phyloP scores from a whole-genome alignment of 1,140 invertebrate genomes.

The Brachionus rubens region DNA sequence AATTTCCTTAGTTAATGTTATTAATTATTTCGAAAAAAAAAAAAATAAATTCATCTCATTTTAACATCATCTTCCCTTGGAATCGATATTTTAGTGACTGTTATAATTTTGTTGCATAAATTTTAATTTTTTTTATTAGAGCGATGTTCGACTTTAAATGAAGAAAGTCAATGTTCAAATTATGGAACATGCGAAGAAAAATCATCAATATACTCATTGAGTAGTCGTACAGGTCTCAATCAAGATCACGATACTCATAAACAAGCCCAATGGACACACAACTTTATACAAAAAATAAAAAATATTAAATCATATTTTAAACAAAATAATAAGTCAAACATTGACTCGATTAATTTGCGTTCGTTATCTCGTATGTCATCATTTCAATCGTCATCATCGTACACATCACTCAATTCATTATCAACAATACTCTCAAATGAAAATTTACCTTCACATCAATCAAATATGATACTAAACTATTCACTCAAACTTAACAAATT shows the following conservation, averaged over 20 bases:
- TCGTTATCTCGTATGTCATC: conserved; percentile 6
- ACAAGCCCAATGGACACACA: background rate
- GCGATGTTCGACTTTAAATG: conserved; percentile 27
- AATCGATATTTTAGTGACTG: too few species aligned
- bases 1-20: too few species aligned
- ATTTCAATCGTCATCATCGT: background rate
- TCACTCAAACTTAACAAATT: background rate
- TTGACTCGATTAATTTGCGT: conserved; percentile 17
- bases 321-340: background rate
- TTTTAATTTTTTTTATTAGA: background rate
- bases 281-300: conserved; percentile 19
- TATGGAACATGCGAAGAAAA: conserved; percentile 39
- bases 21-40: too few species aligned
- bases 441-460: background rate
- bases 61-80: too few species aligned
- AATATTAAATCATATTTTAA: background rate
- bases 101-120: too few species aligned
- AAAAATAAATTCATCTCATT: too few species aligned
- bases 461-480: conserved; percentile 18
- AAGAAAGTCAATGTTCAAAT: conserved; percentile 12
- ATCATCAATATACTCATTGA: background rate
- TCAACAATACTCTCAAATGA: conserved; percentile 31
- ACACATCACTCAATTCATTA: conserved; percentile 28
- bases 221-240: background rate
- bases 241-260: background rate